Base-by-base conservation (phyloP, 1,140 invertebrate species). In the Danaus plexippus region DNA sequence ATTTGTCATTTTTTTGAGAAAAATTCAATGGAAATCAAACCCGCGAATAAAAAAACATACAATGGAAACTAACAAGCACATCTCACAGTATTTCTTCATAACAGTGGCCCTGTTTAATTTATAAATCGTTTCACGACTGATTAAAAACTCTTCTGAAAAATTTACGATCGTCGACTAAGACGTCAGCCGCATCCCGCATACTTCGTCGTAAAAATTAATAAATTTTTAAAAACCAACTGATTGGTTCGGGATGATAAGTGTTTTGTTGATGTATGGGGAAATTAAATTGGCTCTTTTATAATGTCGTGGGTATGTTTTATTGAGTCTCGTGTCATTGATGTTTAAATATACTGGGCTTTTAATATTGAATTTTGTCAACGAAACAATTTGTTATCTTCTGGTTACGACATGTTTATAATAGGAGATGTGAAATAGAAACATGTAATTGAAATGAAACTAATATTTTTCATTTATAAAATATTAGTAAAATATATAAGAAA, bases 141-240 rank as follows among this genome's bases (percentile, higher is more conserved):
- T 86, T 86, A 86, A 86, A 83, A 86, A 83, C 78, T 85, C 81
- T 75, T 86, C 79, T 83, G 73, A 86, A 86, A 83, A 76, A 84
- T 85, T 76, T 73, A 80, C 77, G 74, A 73, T 48, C 52, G 61
- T 46, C 56, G 52, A 54, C 57, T 56, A 69, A 67, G 61, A 64
- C 65, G 70, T 69, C 67, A 72, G 15, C 62, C 59, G 61, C 67
- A 65, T 52, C 49, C 49, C 59, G 44, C 53, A 52, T 59, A 55
- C 63, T 54, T 47, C 54, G 61, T 47, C 52, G 61, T 41, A 49
- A 44, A 63, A 68, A 68, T 68, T 66, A 66, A 68, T 68, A 67
- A 68, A 66, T 53, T 65, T 63, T 50, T 58, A 59, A 59, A 59
- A 49, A 52, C 47, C 49, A 48, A 69, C 40, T 12, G 56, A 63